These are phyloP conservation scores for Nemotelus nigrinus DNA, from an alignment of 2,888 invertebrate species.

Conservation along the genomic window DNA sequence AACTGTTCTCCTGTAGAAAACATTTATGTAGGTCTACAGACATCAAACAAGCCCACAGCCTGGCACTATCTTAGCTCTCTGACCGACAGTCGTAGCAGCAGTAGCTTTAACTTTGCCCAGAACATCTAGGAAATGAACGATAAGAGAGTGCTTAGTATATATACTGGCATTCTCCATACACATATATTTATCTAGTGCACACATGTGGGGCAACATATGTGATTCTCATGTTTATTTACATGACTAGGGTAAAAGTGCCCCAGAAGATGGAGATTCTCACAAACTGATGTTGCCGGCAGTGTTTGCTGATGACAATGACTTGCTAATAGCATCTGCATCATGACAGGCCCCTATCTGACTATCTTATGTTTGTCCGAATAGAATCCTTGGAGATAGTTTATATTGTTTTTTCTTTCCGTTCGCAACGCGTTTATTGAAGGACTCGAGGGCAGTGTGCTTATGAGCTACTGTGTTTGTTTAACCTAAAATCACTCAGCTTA, in stretches of 20 bases:
- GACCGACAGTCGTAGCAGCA: too few relatives aligned
- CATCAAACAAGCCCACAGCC: not conserved
- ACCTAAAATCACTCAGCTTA: too few relatives aligned
- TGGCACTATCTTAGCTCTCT: not conserved
- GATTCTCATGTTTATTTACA: not conserved
- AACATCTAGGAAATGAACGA: too few relatives aligned
- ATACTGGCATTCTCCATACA: not conserved
- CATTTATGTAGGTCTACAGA: not conserved
- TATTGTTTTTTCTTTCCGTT: not conserved
- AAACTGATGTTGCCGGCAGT: not conserved
- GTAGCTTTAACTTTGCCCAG: too few relatives aligned
- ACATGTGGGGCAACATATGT: not conserved
- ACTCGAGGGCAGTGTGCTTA: too few relatives aligned
- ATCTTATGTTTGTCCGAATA: not conserved
- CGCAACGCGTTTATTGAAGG: too few relatives aligned
- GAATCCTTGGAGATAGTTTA: not conserved
- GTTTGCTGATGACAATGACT: not conserved
- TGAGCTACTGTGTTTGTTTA: too few relatives aligned
- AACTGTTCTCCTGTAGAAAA: too few relatives aligned
- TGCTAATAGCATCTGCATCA: not conserved
- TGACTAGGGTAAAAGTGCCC: not conserved
- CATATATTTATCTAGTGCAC: too few relatives aligned
- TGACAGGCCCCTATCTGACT: not conserved
- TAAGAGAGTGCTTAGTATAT: not conserved
- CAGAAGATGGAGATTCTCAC: too few relatives aligned